Evolutionary conservation across 92 coral and sea anemone genomes (phyloP).

Genomic region (Phenganax stokvisi): DNA sequence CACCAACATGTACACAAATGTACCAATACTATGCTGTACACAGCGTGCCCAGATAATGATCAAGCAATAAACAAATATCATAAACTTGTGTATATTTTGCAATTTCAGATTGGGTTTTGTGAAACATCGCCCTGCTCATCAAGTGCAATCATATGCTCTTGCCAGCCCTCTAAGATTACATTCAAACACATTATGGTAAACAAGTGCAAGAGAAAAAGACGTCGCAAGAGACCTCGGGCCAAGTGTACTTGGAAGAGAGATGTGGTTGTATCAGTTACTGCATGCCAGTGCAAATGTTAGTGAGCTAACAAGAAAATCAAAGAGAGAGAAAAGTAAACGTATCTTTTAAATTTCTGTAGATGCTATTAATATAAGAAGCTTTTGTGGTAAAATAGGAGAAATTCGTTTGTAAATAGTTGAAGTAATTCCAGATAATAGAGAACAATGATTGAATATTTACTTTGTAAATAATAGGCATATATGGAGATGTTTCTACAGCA

Average conservation of each 20-base stretch:
- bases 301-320: not conserved
- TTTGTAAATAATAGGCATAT: no score
- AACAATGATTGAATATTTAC: no score
- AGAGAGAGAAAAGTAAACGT: not conserved
- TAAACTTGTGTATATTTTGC: no score
- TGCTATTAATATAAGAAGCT: no score
- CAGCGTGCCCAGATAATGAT: no score
- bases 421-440: no score
- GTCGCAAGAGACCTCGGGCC: not conserved
- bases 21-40: no score
- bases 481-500: no score
- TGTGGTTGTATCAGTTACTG: conserved; percentile 11
- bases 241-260: conserved; percentile 25
- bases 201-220: conserved; percentile 1
- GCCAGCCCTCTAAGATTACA: conserved; percentile 20
- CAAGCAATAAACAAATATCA: not conserved
- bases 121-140: conserved; percentile 17
- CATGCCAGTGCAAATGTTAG: conserved; percentile 15
- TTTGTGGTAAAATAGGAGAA: no score
- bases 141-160: conserved; percentile 31
- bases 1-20: no score
- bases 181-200: conserved; percentile 14
- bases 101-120: conserved; percentile 24
- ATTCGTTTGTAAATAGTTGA: no score
- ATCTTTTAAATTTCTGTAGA: not conserved